Conservation (phyloP, 2,888 invertebrate genomes). For the Tetheella fluctuosa region DNA sequence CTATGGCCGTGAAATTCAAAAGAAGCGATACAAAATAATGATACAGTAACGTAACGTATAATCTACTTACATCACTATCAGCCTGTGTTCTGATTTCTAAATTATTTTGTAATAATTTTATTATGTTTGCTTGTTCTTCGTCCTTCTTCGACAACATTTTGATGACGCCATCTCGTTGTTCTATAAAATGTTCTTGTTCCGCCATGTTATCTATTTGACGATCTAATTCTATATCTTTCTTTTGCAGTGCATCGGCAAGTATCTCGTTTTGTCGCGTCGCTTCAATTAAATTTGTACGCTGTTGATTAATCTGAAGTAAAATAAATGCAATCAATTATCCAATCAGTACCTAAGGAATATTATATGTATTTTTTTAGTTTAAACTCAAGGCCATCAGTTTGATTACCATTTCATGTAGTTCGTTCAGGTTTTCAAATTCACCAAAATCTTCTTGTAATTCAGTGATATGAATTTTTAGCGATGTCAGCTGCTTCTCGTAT, state of each 20-base stretch:
- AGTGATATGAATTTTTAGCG: conserved; percentile 59
- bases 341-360: neutral
- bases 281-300: conserved; percentile 58
- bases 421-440: conserved; percentile 61
- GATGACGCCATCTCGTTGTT: conserved; percentile 57
- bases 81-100: conserved; percentile 61
- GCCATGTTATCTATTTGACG: conserved; percentile 42
- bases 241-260: conserved; percentile 55
- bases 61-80: conserved; percentile 57
- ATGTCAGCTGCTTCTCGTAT: conserved; percentile 62
- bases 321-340: conserved; percentile 13
- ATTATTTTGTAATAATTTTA: conserved; percentile 62
- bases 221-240: conserved; percentile 56
- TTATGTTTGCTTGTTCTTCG: conserved; percentile 67
- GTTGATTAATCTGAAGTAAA: conserved; percentile 54
- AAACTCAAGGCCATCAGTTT: neutral
- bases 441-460: conserved; percentile 66
- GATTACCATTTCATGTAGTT: conserved; percentile 62
- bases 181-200: conserved; percentile 50
- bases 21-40: too few species aligned
- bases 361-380: too few species aligned
- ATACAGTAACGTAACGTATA: conserved; percentile 8
- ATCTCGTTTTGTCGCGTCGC: conserved; percentile 54
- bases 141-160: conserved; percentile 65
- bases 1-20: too few species aligned